Conservation (phyloP, 2,797 vertebrate species). For the Moxostoma hubbsi region DNA sequence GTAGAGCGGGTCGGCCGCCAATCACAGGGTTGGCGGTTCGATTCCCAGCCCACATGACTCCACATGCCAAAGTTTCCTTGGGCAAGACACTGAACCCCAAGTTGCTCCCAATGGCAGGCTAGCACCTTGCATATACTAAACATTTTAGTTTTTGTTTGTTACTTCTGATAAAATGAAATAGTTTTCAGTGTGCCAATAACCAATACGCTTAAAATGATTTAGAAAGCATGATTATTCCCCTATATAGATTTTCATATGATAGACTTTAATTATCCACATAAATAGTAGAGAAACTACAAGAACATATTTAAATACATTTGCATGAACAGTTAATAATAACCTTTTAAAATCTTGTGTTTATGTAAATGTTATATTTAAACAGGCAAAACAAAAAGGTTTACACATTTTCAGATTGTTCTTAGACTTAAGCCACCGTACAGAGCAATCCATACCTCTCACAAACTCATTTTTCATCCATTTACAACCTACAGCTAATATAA, state of each 20-base stretch:
- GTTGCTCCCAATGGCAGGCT: too few species aligned
- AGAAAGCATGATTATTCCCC: constrained; percentile 3
- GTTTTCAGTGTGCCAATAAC: neutral
- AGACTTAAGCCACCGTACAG: constrained; percentile 55
- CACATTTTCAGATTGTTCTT: constrained; percentile 49
- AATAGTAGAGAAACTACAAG: constrained; percentile 98
- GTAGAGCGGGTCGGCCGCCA: too few species aligned
- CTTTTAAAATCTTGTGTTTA: constrained; percentile 56
- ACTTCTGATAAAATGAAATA: too few species aligned
- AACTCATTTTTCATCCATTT: constrained; percentile 32
- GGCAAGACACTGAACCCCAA: too few species aligned
- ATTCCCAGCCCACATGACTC: too few species aligned
- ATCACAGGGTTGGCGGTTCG: too few species aligned
- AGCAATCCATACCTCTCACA: constrained; percentile 27
- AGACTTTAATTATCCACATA: constrained; percentile 95
- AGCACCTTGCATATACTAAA: too few species aligned
- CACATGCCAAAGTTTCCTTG: too few species aligned
- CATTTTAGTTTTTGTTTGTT: neutral
- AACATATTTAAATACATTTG: constrained; percentile 98
- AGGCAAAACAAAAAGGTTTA: constrained; percentile 50
- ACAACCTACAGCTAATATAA: constrained; percentile 48
- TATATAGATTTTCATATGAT: constrained; percentile 65
- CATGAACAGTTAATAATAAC: constrained; percentile 84
- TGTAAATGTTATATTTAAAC: constrained; percentile 59
- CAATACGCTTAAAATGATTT: neutral